Percentiles rank a stretch among this genome's conserved stretches.
Conservation (phyloP, 53 echinoderm and acorn worm genomes). For the Luidia sarsii region DNA sequence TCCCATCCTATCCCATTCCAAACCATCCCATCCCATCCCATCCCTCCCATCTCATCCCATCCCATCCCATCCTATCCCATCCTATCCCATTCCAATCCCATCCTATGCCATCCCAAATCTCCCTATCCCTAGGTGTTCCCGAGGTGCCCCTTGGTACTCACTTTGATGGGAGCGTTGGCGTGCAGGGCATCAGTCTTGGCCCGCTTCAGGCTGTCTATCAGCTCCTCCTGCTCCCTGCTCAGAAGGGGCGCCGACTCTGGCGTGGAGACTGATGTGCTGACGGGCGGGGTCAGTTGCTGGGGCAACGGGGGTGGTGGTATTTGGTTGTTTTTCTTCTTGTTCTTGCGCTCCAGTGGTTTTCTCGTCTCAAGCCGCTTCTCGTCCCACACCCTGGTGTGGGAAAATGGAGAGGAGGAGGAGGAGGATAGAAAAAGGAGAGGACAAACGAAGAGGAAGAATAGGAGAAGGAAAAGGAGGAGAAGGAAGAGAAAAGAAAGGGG, state of each 20-base stretch:
- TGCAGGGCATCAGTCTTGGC: slow-evolving; percentile 75
- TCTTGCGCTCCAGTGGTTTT: slow-evolving; percentile 95
- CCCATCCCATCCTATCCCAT: no score
- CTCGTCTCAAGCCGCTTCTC: slow-evolving; percentile 96
- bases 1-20: no score
- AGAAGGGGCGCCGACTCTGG: slow-evolving; percentile 67
- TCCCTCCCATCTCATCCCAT: no score
- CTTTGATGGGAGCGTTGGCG: slow-evolving; percentile 77
- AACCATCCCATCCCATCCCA: no score
- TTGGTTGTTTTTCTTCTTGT: slow-evolving; percentile 90
- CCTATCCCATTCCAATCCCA: no score
- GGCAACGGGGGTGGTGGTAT: slow-evolving; percentile 47
- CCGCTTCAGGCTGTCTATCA: slow-evolving; percentile 76
- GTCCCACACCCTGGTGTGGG: slow-evolving; percentile 83
- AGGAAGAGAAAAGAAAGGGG: no score
- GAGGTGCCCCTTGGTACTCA: slow-evolving; percentile 26
- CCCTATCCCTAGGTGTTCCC: background rate
- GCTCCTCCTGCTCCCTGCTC: slow-evolving; percentile 82
- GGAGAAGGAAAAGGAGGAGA: no score
- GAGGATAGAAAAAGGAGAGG: no score
- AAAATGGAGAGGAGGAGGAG: no score
- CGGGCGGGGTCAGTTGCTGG: slow-evolving; percentile 25
- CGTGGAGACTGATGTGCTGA: slow-evolving; percentile 22
- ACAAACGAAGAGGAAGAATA: no score
- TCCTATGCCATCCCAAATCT: no score